Base-by-base conservation (phyloP, 2,113 vertebrate genomes). In the Pygoscelis adeliae region DNA sequence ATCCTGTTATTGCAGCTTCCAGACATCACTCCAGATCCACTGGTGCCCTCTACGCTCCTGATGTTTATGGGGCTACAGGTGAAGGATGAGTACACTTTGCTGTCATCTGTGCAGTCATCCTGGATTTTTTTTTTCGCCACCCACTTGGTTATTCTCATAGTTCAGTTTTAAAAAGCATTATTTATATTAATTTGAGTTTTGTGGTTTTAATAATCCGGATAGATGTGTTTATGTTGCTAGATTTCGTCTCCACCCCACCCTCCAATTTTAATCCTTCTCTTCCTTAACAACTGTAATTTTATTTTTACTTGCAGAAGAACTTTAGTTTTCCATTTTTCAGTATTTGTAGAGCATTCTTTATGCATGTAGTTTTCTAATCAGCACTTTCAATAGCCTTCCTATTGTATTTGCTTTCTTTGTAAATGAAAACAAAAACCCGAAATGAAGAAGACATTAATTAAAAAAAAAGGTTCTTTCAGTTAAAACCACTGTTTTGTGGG, bases 21-120 rank as follows among this genome's bases (percentile, higher is more conserved):
- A 99, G 99, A 98, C 99, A 99, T 98, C 99, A 99, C 98, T 99
- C 99, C 98, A 99, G 99, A 99, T 99, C 99, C 90, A 99, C 99
- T 87, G 99, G 99, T 98, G 99, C 99, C 94, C 99, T 99, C 98
- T 99, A 99, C 98, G 96, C 99, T 97, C 98, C 99, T 97, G 99
- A 99, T 92, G 98, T 97, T 98, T 99, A 98, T 97, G 99, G 99
- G 98, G 99, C 99, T 98, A 96, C 99, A 99, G 99, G 99, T 99
- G 99, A 99, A 99, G 99, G 98, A 99, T 99, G 98, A 99, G 98
- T 99, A 99, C 98, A 94, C 86, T 98, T 98, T 97, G 96, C 94
- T 97, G 34, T 98, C 96, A 95, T 98, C 97, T 98, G 84, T 98
- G 92, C 96, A 85, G 95, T 97, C 97, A 96, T 98, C 96, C 93